A percentile compares a stretch with the other conserved stretches of the same genome.
phyloP scores from a whole-genome alignment of 2,888 invertebrate genomes.

The Elegia similella region DNA sequence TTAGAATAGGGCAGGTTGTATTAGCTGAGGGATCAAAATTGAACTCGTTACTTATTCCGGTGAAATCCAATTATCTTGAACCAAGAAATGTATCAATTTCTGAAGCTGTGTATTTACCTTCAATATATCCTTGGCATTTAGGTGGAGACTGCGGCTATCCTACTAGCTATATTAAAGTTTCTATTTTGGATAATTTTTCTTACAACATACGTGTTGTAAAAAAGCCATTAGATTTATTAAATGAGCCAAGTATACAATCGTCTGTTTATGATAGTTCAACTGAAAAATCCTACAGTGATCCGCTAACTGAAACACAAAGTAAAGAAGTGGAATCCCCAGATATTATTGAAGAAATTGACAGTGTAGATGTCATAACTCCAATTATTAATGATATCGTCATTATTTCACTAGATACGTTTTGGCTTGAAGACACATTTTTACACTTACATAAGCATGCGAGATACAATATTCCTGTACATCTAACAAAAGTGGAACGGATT shows the following conservation, averaged over 20 bases:
- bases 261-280: slow-evolving; percentile 35
- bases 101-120: slow-evolving; percentile 45
- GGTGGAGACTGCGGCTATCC: slow-evolving; percentile 43
- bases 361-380: slow-evolving; percentile 32
- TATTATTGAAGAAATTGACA: slow-evolving; percentile 25
- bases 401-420: slow-evolving; percentile 49
- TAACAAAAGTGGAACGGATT: slow-evolving; percentile 51
- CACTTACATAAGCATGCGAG: slow-evolving; percentile 41
- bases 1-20: slow-evolving; percentile 48
- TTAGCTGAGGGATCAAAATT: slow-evolving; percentile 27
- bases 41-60: slow-evolving; percentile 50
- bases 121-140: slow-evolving; percentile 60
- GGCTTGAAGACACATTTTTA: slow-evolving; percentile 51
- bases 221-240: slow-evolving; percentile 35
- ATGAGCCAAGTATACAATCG: slow-evolving; percentile 34
- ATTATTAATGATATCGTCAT: slow-evolving; percentile 46
- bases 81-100: slow-evolving; percentile 38
- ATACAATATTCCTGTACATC: slow-evolving; percentile 42
- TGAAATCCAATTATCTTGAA: slow-evolving; percentile 38
- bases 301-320: slow-evolving; percentile 31
- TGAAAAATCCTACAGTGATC: slow-evolving; percentile 23
- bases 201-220: slow-evolving; percentile 54
- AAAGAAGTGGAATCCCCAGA: slow-evolving; percentile 25
- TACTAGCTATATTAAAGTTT: slow-evolving; percentile 39
- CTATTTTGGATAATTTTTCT: slow-evolving; percentile 36